phyloP scores from a whole-genome alignment of 2,113 vertebrate species.

The Psephotus haematonotus region DNA sequence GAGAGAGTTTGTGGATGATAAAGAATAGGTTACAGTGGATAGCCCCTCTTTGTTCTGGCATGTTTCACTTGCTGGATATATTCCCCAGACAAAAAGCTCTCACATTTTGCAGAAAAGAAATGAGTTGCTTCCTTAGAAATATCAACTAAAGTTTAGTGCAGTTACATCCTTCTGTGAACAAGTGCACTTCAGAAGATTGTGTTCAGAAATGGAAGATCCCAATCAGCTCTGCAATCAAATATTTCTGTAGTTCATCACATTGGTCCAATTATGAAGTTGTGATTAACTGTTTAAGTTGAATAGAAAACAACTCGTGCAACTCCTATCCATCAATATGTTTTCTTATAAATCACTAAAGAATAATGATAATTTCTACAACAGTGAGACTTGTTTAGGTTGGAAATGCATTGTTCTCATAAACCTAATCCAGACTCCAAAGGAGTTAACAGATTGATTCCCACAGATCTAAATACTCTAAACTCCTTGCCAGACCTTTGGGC shows the following conservation, averaged over 20 bases:
- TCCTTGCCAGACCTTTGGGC: background rate
- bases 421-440: background rate
- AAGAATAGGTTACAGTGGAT: background rate
- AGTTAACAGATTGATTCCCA: background rate
- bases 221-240: background rate
- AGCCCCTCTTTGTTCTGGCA: background rate
- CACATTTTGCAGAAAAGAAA: background rate
- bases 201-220: background rate
- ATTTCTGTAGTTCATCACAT: background rate
- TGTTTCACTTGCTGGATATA: conserved; percentile 16
- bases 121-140: background rate
- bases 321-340: background rate
- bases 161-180: background rate
- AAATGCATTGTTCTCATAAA: background rate
- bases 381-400: background rate
- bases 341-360: background rate
- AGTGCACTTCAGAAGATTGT: background rate
- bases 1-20: background rate
- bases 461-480: background rate
- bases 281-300: background rate
- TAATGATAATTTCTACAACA: background rate
- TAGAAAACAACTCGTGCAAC: background rate
- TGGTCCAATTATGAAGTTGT: background rate
- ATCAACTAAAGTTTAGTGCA: background rate
- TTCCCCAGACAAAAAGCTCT: background rate